phyloP scores from a whole-genome alignment of 2,888 invertebrate genomes.

The Eumerus sabulonum region DNA sequence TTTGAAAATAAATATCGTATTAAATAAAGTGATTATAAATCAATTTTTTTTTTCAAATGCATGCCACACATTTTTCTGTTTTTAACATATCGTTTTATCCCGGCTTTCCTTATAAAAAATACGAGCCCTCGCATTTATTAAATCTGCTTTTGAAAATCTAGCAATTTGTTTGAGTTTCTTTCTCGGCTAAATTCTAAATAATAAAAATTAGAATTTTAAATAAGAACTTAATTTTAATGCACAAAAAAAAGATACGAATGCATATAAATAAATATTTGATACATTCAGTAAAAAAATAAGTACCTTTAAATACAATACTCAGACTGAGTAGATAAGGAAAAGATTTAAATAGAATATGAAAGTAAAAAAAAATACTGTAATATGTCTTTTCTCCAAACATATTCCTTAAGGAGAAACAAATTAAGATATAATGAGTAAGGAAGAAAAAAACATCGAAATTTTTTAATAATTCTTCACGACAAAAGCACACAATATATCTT shows the following conservation, averaged over 20 bases:
- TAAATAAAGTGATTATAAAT: conserved; percentile 41
- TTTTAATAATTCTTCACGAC: conserved; percentile 45
- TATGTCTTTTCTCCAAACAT: conserved; percentile 3
- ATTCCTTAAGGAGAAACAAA: conserved; percentile 7
- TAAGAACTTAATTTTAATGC: conserved; percentile 11
- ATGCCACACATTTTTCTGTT: conserved; percentile 37
- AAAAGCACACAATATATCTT: conserved; percentile 63
- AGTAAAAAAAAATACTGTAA: background rate
- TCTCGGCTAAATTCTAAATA: conserved; percentile 70
- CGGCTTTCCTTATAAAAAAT: conserved; percentile 7
- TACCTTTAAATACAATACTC: conserved; percentile 30
- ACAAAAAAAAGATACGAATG: conserved; percentile 22
- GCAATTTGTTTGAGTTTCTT: background rate
- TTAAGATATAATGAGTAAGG: conserved; percentile 19
- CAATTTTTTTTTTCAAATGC: conserved; percentile 20
- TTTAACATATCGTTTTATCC: conserved; percentile 71
- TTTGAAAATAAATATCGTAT: background rate
- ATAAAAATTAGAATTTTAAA: conserved; percentile 70
- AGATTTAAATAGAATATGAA: conserved; percentile 11
- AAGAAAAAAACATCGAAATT: conserved; percentile 58
- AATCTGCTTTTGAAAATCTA: no score
- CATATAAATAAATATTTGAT: conserved; percentile 18
- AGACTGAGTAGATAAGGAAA: conserved; percentile 22
- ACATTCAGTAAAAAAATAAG: conserved; percentile 26
- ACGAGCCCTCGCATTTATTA: background rate